phyloP scores from a whole-genome alignment of 2,113 vertebrate genomes.

The Larimichthys polyactis region DNA sequence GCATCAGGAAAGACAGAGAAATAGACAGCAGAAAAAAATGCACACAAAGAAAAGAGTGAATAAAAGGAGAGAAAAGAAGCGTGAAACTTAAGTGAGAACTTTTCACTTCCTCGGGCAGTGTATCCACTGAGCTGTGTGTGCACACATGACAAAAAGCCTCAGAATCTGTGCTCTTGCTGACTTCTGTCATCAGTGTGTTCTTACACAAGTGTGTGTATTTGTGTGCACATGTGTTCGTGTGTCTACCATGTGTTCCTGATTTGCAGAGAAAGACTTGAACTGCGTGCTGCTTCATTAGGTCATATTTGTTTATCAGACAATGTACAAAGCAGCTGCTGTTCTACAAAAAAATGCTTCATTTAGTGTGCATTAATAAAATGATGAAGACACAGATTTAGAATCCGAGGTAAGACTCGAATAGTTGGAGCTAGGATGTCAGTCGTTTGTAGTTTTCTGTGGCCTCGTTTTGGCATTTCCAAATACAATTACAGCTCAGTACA shows the following conservation, averaged over 20 bases:
- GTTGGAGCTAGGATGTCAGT: neutral
- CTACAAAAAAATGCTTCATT: slow-evolving; percentile 20
- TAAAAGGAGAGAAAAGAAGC: slow-evolving; percentile 1
- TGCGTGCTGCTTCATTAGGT: slow-evolving; percentile 78
- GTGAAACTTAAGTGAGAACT: slow-evolving; percentile 40
- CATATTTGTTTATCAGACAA: slow-evolving; percentile 79
- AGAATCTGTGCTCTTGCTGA: slow-evolving; percentile 29
- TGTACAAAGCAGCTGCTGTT: slow-evolving; percentile 71
- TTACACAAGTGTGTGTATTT: slow-evolving; percentile 1
- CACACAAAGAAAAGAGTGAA: neutral
- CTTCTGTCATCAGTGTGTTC: slow-evolving; percentile 47
- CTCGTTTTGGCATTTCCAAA: neutral
- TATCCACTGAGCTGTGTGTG: slow-evolving; percentile 43
- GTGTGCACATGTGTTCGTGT: slow-evolving; percentile 25
- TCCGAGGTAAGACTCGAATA: neutral
- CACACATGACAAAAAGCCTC: slow-evolving; percentile 43
- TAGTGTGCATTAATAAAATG: slow-evolving; percentile 1
- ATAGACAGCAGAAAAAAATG: neutral
- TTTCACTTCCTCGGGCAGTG: slow-evolving; percentile 45
- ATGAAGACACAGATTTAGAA: neutral
- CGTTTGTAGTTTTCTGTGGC: neutral
- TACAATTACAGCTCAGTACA: neutral
- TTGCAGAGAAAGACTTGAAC: slow-evolving; percentile 76
- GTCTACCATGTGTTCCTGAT: slow-evolving; percentile 80
- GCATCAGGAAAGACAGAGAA: neutral